Evolutionary conservation across 2,797 vertebrate species (phyloP), one percentile per base, ranked within the genome.

Genomic region (Rhinella marina): DNA sequence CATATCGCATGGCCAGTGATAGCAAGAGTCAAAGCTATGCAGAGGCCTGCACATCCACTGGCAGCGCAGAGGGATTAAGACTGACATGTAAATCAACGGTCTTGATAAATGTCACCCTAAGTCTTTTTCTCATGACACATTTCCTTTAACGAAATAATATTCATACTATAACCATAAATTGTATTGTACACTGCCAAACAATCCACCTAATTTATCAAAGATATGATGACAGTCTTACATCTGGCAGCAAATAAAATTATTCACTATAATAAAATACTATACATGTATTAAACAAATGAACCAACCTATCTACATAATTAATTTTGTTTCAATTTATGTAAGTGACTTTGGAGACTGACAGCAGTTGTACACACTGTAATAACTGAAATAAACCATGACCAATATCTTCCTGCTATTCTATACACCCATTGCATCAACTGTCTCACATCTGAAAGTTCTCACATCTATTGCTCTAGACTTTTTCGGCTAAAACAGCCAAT

Each of bases 311-410:
- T 23, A 77, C 75, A 77, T 14, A 52, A 54, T 73, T 12, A 1
- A 10, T 21, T 41, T 77, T 54, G 75, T 5, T 77, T 77, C 21
- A 76, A 76, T 76, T 52, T 54, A 52, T 76, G 48, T 54, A 12
- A 17, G 16, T 25, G 23, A 76, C 21, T 23, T 50, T 73, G 70
- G 32, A 54, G 48, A 25, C 14, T 76, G 73, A 76, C 12, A 52
- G 73, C 48, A 11, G 13, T 52, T 52, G 23, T 52, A 77, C 23
- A 54, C 6, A n/a, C 12, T 77, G 14, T 54, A 76, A 52, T 13
- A 77, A 54, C 23, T 77, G 23, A n/a, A 77, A 77, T 25, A 77
- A 25, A 77, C 23, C 75, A 54, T 77, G 75, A 75, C 75, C 19
- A 23, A 75, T 50, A 48, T 75, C 50, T 48, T 23, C 9, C 2